phyloP scores from a whole-genome alignment of 1,140 invertebrate species.

The Macrotrachela quadricornifera region DNA sequence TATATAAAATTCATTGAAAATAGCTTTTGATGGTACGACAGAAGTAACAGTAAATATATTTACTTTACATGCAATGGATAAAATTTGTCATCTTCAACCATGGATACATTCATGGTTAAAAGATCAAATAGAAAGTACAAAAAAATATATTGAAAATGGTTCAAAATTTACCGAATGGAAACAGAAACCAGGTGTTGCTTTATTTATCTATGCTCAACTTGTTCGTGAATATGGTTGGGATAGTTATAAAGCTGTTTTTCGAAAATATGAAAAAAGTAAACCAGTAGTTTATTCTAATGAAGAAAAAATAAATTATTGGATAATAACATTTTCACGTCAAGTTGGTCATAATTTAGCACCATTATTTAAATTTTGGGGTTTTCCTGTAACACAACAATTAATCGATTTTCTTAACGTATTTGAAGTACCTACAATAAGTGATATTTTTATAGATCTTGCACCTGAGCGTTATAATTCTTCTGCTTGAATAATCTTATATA shows the following conservation, averaged over 20 bases:
- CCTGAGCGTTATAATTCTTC: no score
- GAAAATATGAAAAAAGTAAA: constrained; percentile 1
- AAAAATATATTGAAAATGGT: constrained; percentile 6
- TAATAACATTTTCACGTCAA: constrained; percentile 7
- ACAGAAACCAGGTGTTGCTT: constrained; percentile 7
- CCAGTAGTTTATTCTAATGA: neutral
- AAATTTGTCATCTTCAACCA: constrained; percentile 8
- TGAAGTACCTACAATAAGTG: no score
- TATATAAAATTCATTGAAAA: no score
- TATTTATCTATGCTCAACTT: constrained; percentile 10
- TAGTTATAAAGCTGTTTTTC: constrained; percentile 10
- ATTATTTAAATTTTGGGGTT: constrained; percentile 9
- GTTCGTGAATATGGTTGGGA: constrained; percentile 11
- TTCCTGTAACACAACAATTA: neutral
- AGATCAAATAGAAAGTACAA: neutral
- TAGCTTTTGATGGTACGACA: constrained; percentile 10
- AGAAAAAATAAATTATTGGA: constrained; percentile 11
- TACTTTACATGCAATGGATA: constrained; percentile 15
- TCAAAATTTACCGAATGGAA: constrained; percentile 6
- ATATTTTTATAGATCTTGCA: no score
- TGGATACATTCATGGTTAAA: constrained; percentile 12
- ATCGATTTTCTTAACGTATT: no score
- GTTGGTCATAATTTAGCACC: constrained; percentile 9
- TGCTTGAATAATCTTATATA: no score
- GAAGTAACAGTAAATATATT: constrained; percentile 16